These are phyloP conservation scores for Apostichopus leukothele DNA, from an alignment of 53 echinoderm and acorn worm species.

Conservation along the genomic window DNA sequence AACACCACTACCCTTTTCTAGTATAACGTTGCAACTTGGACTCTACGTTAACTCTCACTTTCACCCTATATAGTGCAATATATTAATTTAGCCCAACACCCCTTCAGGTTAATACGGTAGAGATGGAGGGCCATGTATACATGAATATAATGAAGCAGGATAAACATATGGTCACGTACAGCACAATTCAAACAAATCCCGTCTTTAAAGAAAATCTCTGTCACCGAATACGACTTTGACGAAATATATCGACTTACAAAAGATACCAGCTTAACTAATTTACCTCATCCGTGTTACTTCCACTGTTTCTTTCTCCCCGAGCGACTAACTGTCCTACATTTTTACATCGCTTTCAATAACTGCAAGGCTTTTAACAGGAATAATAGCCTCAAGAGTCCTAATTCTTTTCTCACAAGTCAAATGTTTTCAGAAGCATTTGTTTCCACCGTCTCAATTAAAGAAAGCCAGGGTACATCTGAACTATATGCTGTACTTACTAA, in stretches of 20 bases:
- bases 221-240: background rate
- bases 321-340: constrained; percentile 29
- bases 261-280: constrained; percentile 8
- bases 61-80: too few species aligned
- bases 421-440: constrained; percentile 28
- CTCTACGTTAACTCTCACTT: too few species aligned
- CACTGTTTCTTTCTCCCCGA: background rate
- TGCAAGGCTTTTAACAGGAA: constrained; percentile 25
- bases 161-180: too few species aligned
- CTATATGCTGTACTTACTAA: background rate
- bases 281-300: background rate
- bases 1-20: too few species aligned
- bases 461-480: background rate
- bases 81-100: too few species aligned
- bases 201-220: background rate
- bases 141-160: too few species aligned
- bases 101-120: too few species aligned
- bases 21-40: too few species aligned
- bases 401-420: constrained; percentile 36
- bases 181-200: background rate
- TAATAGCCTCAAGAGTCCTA: constrained; percentile 26
- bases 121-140: too few species aligned
- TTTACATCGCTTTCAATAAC: constrained; percentile 20
- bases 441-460: constrained; percentile 29
- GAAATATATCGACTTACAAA: background rate